These are phyloP conservation scores for Tetranychus truncatus DNA, from an alignment of 2,888 invertebrate species.

Conservation along the genomic window DNA sequence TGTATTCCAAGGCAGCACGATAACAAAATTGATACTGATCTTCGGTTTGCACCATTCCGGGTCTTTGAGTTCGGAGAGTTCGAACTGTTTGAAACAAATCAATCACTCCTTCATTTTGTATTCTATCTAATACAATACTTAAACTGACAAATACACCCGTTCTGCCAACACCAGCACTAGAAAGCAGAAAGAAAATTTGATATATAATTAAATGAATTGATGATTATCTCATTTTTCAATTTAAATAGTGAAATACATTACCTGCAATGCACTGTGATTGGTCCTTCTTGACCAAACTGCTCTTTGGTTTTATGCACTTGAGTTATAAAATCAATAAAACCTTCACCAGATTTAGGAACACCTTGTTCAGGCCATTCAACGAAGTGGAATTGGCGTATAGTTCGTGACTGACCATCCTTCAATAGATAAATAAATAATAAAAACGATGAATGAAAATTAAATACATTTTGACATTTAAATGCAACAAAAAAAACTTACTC, in stretches of 20 bases:
- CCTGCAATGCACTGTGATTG: slow-evolving; percentile 95
- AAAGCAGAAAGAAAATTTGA: slow-evolving; percentile 28
- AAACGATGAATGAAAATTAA: background rate
- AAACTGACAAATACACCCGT: slow-evolving; percentile 96
- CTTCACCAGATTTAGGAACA: slow-evolving; percentile 92
- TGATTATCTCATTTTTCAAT: too few species aligned
- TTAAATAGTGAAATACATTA: slow-evolving; percentile 30
- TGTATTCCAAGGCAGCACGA: slow-evolving; percentile 90
- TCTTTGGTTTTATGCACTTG: slow-evolving; percentile 99
- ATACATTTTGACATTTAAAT: background rate
- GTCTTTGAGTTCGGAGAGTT: slow-evolving; percentile 88
- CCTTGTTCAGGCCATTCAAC: slow-evolving; percentile 86
- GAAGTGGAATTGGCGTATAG: slow-evolving; percentile 87
- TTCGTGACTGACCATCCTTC: slow-evolving; percentile 76
- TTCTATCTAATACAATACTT: slow-evolving; percentile 89
- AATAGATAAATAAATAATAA: slow-evolving; percentile 17
- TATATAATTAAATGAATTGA: slow-evolving; percentile 12
- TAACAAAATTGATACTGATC: slow-evolving; percentile 99
- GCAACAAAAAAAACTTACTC: slow-evolving; percentile 35
- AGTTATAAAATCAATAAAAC: slow-evolving; percentile 96
- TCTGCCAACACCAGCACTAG: slow-evolving; percentile 87
- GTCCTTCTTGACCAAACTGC: slow-evolving; percentile 97
- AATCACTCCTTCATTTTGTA: slow-evolving; percentile 96
- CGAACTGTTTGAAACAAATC: slow-evolving; percentile 98
- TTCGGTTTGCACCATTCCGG: slow-evolving; percentile 99